phyloP scores from a whole-genome alignment of 2,888 invertebrate genomes.

The Drosophila antonietae region DNA sequence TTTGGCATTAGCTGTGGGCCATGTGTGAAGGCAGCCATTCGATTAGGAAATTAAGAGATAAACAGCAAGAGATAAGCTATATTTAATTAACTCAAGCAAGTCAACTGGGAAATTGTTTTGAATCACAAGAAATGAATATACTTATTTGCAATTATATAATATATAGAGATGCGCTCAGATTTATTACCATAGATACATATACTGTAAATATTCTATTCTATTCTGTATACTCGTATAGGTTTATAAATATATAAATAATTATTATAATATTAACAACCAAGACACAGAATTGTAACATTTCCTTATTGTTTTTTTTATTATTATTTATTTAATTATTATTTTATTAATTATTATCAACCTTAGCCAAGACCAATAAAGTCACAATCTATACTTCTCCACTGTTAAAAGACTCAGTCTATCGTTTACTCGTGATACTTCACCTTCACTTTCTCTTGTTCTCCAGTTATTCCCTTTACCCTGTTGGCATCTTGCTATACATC shows the following conservation, averaged over 20 bases:
- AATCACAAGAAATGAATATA: neutral
- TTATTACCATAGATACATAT: no score
- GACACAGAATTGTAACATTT: no score
- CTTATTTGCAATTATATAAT: no score
- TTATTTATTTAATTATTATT: no score
- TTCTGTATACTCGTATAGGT: no score
- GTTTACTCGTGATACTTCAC: no score
- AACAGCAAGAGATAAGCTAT: slow-evolving; percentile 1
- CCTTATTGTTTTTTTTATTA: no score
- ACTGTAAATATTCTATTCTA: no score
- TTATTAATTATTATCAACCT: neutral
- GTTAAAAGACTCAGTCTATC: no score
- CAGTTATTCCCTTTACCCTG: neutral
- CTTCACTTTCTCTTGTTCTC: neutral
- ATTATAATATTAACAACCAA: no score
- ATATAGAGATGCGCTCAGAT: no score
- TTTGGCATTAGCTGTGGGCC: slow-evolving; percentile 27
- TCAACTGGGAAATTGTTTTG: neutral
- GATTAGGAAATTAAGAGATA: slow-evolving; percentile 29
- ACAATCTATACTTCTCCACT: neutral
- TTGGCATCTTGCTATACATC: neutral
- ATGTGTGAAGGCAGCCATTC: slow-evolving; percentile 8
- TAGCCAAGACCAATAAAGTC: neutral
- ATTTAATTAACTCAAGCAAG: slow-evolving; percentile 11
- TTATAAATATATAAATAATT: no score